Evolutionary conservation across 2,113 vertebrate species (phyloP).

Genomic region (Prionailurus viverrinus): DNA sequence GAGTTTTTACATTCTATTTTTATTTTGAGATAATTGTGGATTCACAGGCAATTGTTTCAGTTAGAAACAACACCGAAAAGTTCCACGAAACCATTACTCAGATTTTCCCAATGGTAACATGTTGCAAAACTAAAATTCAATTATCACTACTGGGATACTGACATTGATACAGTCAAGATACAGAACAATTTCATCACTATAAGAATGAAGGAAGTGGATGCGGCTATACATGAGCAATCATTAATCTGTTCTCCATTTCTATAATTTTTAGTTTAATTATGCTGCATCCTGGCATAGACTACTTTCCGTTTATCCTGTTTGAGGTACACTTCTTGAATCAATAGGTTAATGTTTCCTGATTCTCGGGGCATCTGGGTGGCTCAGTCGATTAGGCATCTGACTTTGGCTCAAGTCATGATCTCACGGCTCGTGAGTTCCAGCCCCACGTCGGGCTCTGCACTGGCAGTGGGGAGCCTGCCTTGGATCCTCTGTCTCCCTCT

Average conservation of each 20-base stretch:
- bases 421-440: no score
- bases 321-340: neutral
- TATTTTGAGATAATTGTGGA: conserved; percentile 17
- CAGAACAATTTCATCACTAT: neutral
- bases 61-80: neutral
- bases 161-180: neutral
- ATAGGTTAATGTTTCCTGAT: neutral
- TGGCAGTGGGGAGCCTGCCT: no score
- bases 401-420: no score
- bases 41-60: neutral
- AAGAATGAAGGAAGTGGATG: neutral
- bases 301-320: neutral
- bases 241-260: neutral
- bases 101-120: neutral
- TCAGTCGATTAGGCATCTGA: no score
- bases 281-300: neutral
- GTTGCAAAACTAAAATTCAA: neutral
- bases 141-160: neutral
- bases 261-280: conserved; percentile 29
- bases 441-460: no score
- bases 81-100: neutral
- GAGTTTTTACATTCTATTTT: conserved; percentile 48
- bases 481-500: no score
- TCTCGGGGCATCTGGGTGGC: neutral
- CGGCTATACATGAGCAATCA: neutral